Percentiles rank a stretch among this genome's conserved stretches.
phyloP scores from a whole-genome alignment of 2,888 invertebrate species.

The Perithous albicinctus region DNA sequence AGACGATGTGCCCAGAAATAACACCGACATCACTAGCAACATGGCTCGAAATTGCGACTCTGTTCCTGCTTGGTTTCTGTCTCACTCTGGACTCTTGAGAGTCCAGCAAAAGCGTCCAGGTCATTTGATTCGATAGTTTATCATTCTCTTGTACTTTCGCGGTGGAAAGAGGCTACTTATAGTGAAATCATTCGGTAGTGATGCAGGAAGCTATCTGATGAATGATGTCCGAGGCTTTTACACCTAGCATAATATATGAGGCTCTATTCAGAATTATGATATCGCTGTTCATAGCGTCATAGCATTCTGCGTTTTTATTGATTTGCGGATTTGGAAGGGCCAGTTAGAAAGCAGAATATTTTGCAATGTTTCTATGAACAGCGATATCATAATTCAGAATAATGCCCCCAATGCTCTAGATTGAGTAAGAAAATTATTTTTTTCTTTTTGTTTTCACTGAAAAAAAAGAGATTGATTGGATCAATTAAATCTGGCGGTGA shows the following conservation, averaged over 20 bases:
- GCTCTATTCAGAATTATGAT: too few relatives aligned
- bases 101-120: conserved; percentile 41
- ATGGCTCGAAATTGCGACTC: conserved; percentile 63
- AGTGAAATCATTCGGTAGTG: not conserved
- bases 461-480: too few relatives aligned
- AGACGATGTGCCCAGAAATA: conserved; percentile 65
- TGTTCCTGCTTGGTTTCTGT: conserved; percentile 14
- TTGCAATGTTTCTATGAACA: too few relatives aligned
- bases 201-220: not conserved
- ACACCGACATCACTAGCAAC: conserved; percentile 61
- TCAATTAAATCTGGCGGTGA: too few relatives aligned
- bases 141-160: not conserved
- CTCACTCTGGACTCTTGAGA: conserved; percentile 51
- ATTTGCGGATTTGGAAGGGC: too few relatives aligned
- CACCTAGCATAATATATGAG: not conserved
- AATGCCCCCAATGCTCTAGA: too few relatives aligned
- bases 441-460: too few relatives aligned
- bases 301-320: too few relatives aligned
- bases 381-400: too few relatives aligned
- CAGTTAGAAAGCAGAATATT: too few relatives aligned
- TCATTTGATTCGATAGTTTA: not conserved
- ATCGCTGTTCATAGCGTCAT: too few relatives aligned
- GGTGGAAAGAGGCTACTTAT: not conserved
- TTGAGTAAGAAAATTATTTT: too few relatives aligned
- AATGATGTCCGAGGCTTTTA: not conserved